Conservation (phyloP, 1,140 invertebrate genomes). For the Tyrophagus putrescentiae region DNA sequence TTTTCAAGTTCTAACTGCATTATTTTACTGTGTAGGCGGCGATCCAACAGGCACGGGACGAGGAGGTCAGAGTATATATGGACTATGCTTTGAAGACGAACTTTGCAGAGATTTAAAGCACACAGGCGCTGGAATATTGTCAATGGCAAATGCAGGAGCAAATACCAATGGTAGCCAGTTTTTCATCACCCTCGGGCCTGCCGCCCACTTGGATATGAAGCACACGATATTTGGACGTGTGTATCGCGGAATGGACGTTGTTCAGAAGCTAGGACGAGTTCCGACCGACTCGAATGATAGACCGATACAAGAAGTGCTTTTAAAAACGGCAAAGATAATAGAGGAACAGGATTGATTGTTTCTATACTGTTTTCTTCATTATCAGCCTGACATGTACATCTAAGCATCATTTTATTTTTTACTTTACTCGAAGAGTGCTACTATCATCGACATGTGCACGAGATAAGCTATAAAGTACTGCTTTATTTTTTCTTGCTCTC, state of each 20-base stretch:
- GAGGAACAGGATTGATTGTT: not conserved
- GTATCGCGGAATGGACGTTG: constrained; percentile 81
- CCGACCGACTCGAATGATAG: constrained; percentile 88
- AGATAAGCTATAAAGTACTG: too few species aligned
- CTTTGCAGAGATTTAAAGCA: constrained; percentile 77
- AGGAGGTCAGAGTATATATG: constrained; percentile 89
- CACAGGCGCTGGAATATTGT: constrained; percentile 74
- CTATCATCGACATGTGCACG: too few species aligned
- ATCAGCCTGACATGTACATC: too few species aligned
- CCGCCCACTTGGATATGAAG: constrained; percentile 70
- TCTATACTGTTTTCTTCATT: too few species aligned
- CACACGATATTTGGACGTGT: constrained; percentile 35
- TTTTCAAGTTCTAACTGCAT: not conserved
- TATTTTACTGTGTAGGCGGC: constrained; percentile 42
- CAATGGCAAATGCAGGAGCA: constrained; percentile 95
- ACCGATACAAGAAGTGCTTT: constrained; percentile 76
- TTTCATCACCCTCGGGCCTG: constrained; percentile 75
- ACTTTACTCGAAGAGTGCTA: too few species aligned
- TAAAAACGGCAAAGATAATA: constrained; percentile 33
- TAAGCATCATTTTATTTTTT: too few species aligned
- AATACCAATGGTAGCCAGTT: constrained; percentile 97
- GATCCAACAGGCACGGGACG: constrained; percentile 91
- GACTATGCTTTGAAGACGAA: constrained; percentile 84
- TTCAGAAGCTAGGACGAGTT: constrained; percentile 78
- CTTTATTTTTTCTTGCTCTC: too few species aligned